Evolutionary conservation across 2,113 vertebrate genomes (phyloP), one percentile per base, ranked within the genome.

Genomic region (Aldabrachelys gigantea): DNA sequence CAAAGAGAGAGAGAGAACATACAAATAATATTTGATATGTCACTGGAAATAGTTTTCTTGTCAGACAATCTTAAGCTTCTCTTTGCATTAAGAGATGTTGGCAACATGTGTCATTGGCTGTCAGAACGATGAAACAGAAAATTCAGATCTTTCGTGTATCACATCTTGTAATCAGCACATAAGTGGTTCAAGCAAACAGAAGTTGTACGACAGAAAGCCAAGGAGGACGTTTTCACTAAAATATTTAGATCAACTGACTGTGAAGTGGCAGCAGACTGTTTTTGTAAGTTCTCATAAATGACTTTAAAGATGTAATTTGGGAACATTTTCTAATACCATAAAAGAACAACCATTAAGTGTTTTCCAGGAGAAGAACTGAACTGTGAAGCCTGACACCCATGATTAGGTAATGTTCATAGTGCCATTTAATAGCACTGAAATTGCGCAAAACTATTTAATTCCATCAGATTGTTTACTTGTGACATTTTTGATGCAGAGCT

Each of bases 381-480:
- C 62, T 90, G 91, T 31, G 59, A 97, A 94, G 25, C 47, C 72
- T 92, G 89, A 95, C 47, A 92, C 83, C 25, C 89, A 49, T 87
- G 38, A 95, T 94, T 83, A 94, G 31, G n/a, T 89, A 93, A 87
- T 89, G 91, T n/a, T 95, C 86, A 91, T 91, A 89, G 80, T 97
- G 92, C 49, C 75, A 53, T 91, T 96, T 94, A 96, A 62, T 83
- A 91, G 8, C 44, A 89, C 19, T 49, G 44, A 97, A 95, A 96
- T 89, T 44, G 96, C 4, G 4, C 97, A 38, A 92, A 96, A 87
- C 52, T 31, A 85, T 87, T 97, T 95, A 93, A 95, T 89, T 29
- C 21, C 53, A 81, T 93, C 59, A 54, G 31, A 93, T 82, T 86
- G 41, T 85, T 97, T 82, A 95, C 19, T 57, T 96, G 56, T 95